These are phyloP conservation scores for Pachyuromys duprasi DNA, from an alignment of 2,797 vertebrate genomes.

Conservation along the genomic window DNA sequence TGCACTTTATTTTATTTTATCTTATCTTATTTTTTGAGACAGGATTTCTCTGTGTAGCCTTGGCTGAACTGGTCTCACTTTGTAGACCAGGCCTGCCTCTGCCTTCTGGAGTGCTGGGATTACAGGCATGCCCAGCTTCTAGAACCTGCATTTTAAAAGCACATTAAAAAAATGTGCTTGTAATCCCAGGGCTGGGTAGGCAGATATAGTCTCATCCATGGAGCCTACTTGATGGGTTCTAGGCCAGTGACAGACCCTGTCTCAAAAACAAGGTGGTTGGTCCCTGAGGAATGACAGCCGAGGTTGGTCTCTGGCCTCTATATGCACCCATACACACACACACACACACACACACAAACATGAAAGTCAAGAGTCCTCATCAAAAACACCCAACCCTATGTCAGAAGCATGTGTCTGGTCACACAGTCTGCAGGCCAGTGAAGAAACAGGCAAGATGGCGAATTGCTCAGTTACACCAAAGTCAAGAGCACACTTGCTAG, in stretches of 20 bases:
- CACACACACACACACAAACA: background rate
- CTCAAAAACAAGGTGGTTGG: background rate
- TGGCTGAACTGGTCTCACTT: no score
- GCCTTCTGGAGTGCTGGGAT: no score
- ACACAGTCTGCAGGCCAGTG: background rate
- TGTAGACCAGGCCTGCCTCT: no score
- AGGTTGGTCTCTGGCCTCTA: background rate
- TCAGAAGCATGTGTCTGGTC: background rate
- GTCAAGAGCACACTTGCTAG: background rate
- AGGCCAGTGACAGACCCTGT: background rate
- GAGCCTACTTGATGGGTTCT: no score
- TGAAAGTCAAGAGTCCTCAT: background rate
- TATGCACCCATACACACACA: background rate
- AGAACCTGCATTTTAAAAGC: no score
- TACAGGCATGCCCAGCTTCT: no score
- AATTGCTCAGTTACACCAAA: background rate
- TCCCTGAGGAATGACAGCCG: background rate
- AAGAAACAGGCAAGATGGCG: background rate
- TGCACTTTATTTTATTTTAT: background rate
- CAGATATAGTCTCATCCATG: background rate
- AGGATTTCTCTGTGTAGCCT: no score
- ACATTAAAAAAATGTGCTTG: no score
- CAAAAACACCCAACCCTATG: background rate
- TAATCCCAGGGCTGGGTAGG: background rate
- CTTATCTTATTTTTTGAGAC: no score